A percentile compares a stretch with the other conserved stretches of the same genome.
Conservation (phyloP, 2,113 vertebrate genomes). For the Aleadryas rufinucha region DNA sequence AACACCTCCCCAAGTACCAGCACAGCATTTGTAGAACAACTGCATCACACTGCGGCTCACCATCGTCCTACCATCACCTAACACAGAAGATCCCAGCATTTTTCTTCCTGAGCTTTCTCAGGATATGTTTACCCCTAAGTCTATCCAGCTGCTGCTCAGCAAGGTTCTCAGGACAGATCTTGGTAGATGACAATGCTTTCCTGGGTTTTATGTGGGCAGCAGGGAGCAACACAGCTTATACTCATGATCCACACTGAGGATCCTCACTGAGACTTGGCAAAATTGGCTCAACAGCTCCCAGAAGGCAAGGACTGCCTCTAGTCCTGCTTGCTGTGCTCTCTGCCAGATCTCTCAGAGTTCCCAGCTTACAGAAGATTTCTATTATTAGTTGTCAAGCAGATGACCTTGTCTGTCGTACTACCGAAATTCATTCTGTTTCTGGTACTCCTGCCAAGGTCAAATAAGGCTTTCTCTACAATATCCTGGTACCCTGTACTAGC, state of each 20-base stretch:
- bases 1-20: neutral
- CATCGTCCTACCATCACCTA: neutral
- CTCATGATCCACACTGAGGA: neutral
- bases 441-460: slow-evolving; percentile 36
- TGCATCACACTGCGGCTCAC: neutral
- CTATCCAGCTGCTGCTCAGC: neutral
- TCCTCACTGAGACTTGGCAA: neutral
- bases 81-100: neutral
- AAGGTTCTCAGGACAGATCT: neutral
- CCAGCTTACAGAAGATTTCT: slow-evolving; percentile 15
- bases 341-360: neutral
- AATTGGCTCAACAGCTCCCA: neutral
- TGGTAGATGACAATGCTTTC: neutral
- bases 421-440: slow-evolving; percentile 29
- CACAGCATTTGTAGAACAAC: neutral
- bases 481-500: neutral
- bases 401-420: slow-evolving; percentile 27
- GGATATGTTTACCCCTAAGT: neutral
- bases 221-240: neutral
- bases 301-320: neutral
- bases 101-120: neutral
- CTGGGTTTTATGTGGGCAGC: neutral
- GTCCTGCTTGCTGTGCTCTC: neutral
- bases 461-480: neutral
- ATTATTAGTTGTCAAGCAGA: slow-evolving; percentile 7